A percentile compares a stretch with the other conserved stretches of the same genome.
phyloP scores from a whole-genome alignment of 1,140 invertebrate species.

The Limonius californicus region DNA sequence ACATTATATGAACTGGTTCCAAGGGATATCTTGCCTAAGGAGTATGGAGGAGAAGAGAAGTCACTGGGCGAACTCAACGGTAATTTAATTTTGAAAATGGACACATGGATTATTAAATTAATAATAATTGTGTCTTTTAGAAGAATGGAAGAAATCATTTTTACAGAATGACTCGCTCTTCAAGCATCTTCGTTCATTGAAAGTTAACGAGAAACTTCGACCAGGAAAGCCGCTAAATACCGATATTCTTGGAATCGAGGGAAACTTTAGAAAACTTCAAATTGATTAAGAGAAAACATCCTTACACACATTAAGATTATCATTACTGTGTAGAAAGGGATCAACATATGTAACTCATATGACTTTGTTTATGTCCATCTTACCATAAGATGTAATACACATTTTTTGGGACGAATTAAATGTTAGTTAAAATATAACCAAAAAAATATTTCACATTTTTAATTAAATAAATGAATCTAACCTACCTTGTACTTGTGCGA shows the following conservation, averaged over 20 bases:
- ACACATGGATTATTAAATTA: too few relatives aligned
- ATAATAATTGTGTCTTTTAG: conserved; percentile 24
- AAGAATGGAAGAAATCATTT: conserved; percentile 24
- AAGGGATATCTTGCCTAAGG: conserved; percentile 39
- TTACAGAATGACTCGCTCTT: conserved; percentile 21
- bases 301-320: too few relatives aligned
- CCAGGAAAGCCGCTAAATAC: background rate
- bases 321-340: too few relatives aligned
- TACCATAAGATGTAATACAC: too few relatives aligned
- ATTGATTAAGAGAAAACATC: conserved; percentile 20
- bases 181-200: conserved; percentile 25
- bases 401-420: too few relatives aligned
- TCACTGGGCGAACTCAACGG: conserved; percentile 37
- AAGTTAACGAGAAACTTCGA: background rate
- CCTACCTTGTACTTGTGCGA: conserved; percentile 49
- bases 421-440: too few relatives aligned
- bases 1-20: conserved; percentile 32
- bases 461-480: background rate
- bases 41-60: conserved; percentile 40
- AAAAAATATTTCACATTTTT: too few relatives aligned
- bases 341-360: too few relatives aligned
- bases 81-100: too few relatives aligned
- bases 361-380: too few relatives aligned
- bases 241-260: conserved; percentile 7
- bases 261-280: conserved; percentile 8